Evolutionary conservation across 2,113 vertebrate species (phyloP).

Genomic region (Alouatta palliata): DNA sequence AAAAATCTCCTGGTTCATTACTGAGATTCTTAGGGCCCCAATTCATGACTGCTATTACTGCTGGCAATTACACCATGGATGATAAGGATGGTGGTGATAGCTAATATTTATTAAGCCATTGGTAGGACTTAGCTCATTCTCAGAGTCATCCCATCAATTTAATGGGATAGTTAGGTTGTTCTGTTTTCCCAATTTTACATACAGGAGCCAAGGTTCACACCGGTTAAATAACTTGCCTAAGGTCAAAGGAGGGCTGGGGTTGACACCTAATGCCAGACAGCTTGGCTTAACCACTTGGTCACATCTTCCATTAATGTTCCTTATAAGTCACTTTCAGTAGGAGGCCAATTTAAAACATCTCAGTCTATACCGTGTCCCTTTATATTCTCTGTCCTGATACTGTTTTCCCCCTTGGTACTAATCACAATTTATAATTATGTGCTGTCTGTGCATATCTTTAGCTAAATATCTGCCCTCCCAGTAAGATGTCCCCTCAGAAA

Average conservation of each 20-base stretch:
- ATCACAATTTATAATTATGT: background rate
- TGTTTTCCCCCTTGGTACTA: background rate
- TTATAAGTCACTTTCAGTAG: background rate
- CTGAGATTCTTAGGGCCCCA: background rate
- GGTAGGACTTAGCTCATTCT: background rate
- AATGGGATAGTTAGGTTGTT: background rate
- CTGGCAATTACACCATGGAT: background rate
- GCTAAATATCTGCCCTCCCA: background rate
- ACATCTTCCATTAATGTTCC: background rate
- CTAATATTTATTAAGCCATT: background rate
- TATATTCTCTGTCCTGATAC: slow-evolving; percentile 1
- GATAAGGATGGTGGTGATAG: background rate
- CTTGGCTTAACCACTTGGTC: background rate
- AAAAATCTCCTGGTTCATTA: background rate
- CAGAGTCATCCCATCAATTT: background rate
- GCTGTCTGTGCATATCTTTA: background rate
- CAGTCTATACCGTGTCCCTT: background rate
- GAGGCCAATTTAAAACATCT: background rate
- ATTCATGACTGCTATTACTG: background rate
- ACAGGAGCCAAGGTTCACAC: background rate
- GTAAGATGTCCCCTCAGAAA: background rate
- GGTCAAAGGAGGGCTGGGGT: background rate
- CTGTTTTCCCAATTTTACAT: background rate
- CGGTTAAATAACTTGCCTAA: background rate
- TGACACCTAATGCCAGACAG: background rate